Evolutionary conservation across 2,888 invertebrate genomes (phyloP).

Genomic region (Drosophila fungiperda): DNA sequence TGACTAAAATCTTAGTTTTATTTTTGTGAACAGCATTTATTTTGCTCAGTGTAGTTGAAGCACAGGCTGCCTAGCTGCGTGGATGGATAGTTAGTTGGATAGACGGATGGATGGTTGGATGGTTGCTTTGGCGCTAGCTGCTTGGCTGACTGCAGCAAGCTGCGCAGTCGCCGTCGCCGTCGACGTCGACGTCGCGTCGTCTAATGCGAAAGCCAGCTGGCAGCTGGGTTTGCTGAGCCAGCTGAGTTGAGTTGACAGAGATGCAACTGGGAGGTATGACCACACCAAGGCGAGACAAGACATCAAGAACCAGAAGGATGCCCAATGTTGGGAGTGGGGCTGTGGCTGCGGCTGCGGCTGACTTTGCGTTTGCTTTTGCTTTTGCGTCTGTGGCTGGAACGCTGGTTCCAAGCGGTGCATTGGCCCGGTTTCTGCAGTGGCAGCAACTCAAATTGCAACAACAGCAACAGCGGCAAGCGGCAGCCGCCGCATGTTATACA

Average conservation of each 20-base stretch:
- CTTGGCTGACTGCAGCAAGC: constrained; percentile 70
- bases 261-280: constrained; percentile 61
- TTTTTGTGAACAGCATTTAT: not conserved
- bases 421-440: constrained; percentile 54
- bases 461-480: constrained; percentile 8
- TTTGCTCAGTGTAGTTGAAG: constrained; percentile 17
- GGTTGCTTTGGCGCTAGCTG: constrained; percentile 61
- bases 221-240: constrained; percentile 17
- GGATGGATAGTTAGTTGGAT: constrained; percentile 43
- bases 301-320: constrained; percentile 47
- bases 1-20: not conserved
- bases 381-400: not conserved
- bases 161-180: constrained; percentile 42
- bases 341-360: constrained; percentile 4
- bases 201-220: constrained; percentile 34
- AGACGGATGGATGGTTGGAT: constrained; percentile 44
- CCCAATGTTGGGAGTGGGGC: constrained; percentile 28
- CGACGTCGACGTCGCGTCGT: constrained; percentile 10
- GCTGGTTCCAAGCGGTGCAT: constrained; percentile 45
- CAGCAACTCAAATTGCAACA: constrained; percentile 51
- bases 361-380: not conserved
- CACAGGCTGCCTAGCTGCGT: constrained; percentile 37
- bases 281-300: constrained; percentile 39
- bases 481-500: constrained; percentile 69
- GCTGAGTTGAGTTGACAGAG: constrained; percentile 3